Percentiles rank a stretch among this genome's conserved stretches.
phyloP scores from a whole-genome alignment of 1,140 invertebrate genomes.

The Meloidogyne exigua region DNA sequence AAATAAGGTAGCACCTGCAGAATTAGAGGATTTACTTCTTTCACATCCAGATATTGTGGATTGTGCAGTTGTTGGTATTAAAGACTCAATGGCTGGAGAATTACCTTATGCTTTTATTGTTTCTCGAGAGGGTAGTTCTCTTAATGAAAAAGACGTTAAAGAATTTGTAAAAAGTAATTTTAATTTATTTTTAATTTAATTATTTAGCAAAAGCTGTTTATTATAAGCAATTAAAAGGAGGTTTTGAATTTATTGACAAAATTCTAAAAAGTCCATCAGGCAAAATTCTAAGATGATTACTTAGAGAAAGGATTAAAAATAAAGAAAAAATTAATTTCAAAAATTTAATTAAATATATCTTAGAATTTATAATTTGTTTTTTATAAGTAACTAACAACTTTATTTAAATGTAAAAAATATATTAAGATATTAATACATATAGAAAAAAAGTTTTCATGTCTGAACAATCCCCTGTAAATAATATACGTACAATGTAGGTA shows the following conservation, averaged over 20 bases:
- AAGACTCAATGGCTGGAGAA: slow-evolving; percentile 74
- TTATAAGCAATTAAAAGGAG: too few relatives aligned
- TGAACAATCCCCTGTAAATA: too few relatives aligned
- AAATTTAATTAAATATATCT: background rate
- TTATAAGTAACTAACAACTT: too few relatives aligned
- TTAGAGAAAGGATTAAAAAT: slow-evolving; percentile 58
- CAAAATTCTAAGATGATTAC: slow-evolving; percentile 73
- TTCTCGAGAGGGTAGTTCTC: slow-evolving; percentile 55
- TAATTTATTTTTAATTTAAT: too few relatives aligned
- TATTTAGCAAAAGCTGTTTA: too few relatives aligned
- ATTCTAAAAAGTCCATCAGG: slow-evolving; percentile 76
- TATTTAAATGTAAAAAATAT: too few relatives aligned
- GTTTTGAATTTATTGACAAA: slow-evolving; percentile 28
- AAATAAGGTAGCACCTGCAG: slow-evolving; percentile 77
- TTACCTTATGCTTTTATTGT: slow-evolving; percentile 78
- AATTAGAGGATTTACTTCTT: slow-evolving; percentile 78
- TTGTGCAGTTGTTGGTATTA: slow-evolving; percentile 78
- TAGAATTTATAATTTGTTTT: too few relatives aligned
- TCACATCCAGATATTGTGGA: slow-evolving; percentile 75
- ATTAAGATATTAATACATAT: too few relatives aligned
- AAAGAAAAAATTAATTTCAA: background rate
- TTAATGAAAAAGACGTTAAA: slow-evolving; percentile 47
- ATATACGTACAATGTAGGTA: too few relatives aligned
- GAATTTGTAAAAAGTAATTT: slow-evolving; percentile 49
- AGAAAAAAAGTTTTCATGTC: too few relatives aligned